Percentiles rank a stretch among this genome's conserved stretches.
Conservation (phyloP, 2,888 invertebrate genomes). For the Empis stercorea region DNA sequence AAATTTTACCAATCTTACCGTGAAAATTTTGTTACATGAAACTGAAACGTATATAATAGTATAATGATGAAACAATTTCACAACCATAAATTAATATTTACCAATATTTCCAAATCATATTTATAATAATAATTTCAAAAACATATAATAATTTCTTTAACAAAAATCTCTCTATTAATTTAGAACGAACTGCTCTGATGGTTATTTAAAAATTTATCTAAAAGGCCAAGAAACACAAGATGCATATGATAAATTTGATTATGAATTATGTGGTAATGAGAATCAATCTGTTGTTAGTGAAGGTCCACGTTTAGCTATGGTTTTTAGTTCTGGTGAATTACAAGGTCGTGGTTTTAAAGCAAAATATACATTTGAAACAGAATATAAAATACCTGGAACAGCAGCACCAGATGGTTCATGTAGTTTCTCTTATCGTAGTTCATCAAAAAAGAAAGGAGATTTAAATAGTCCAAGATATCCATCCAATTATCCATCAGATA, state of each 20-base stretch:
- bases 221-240: constrained; percentile 87
- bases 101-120: too few species aligned
- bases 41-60: too few species aligned
- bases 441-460: constrained; percentile 75
- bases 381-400: constrained; percentile 89
- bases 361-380: constrained; percentile 45
- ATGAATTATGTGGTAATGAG: constrained; percentile 79
- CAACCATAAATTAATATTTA: too few species aligned
- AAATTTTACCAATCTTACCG: too few species aligned
- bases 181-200: constrained; percentile 65
- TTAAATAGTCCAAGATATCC: constrained; percentile 95
- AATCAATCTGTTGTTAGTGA: constrained; percentile 77
- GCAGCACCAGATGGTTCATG: constrained; percentile 86
- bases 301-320: constrained; percentile 86
- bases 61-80: too few species aligned
- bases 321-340: constrained; percentile 84
- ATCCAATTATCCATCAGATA: constrained; percentile 90
- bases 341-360: constrained; percentile 82
- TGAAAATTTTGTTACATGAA: too few species aligned
- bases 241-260: constrained; percentile 86
- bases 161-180: too few species aligned
- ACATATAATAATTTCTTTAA: too few species aligned
- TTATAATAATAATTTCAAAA: too few species aligned
- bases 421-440: constrained; percentile 80
- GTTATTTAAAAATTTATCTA: constrained; percentile 79